Percentiles rank a stretch among this genome's conserved stretches.
phyloP scores from a whole-genome alignment of 2,888 invertebrate genomes.

The Hipparchia sbordonii region DNA sequence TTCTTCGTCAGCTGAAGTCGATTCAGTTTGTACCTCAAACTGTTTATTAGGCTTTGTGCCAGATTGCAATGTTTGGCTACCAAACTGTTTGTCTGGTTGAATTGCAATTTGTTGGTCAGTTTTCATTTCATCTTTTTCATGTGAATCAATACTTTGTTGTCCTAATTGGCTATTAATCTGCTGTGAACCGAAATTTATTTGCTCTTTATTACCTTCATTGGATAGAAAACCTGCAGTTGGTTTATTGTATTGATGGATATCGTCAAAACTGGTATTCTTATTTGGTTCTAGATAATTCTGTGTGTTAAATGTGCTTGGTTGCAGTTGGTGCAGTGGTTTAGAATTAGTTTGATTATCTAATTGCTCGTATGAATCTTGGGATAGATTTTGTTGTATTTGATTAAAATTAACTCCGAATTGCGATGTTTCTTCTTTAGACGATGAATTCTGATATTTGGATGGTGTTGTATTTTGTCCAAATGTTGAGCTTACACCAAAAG shows the following conservation, averaged over 20 bases:
- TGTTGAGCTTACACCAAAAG: neutral
- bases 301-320: neutral
- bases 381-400: neutral
- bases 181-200: neutral
- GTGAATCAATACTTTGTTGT: neutral
- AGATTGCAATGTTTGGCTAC: neutral
- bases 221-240: slow-evolving; percentile 2
- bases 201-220: neutral
- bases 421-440: neutral
- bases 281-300: slow-evolving; percentile 2
- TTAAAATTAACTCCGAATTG: neutral
- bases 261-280: neutral
- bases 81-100: neutral
- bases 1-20: neutral
- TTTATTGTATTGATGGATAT: neutral
- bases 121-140: neutral
- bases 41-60: neutral
- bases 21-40: neutral
- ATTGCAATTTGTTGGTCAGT: neutral
- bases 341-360: neutral
- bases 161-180: neutral
- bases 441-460: neutral
- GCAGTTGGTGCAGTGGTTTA: neutral
- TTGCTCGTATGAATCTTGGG: neutral
- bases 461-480: slow-evolving; percentile 6